Percentiles rank a stretch among this genome's conserved stretches.
Evolutionary conservation across 2,888 invertebrate species (phyloP).

Genomic region (Macaria notata): DNA sequence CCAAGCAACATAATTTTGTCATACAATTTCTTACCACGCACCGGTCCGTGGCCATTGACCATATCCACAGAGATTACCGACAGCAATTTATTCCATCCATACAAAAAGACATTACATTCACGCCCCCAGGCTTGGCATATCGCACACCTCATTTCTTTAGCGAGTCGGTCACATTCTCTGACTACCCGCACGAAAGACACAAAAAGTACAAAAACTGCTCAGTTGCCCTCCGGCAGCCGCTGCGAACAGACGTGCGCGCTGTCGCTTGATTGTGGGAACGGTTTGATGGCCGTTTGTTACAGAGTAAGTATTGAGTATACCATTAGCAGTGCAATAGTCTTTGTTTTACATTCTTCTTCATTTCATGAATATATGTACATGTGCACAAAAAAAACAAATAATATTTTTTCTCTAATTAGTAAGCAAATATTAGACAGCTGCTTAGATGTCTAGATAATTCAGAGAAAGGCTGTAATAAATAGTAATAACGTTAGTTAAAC

Average conservation of each 20-base stretch:
- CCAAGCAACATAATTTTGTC: too few species aligned
- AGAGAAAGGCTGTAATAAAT: too few species aligned
- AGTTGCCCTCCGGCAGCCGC: slow-evolving; percentile 56
- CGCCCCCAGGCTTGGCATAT: slow-evolving; percentile 59
- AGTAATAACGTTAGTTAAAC: too few species aligned
- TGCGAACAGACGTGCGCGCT: slow-evolving; percentile 57
- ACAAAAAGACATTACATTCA: slow-evolving; percentile 41
- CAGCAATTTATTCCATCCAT: slow-evolving; percentile 50
- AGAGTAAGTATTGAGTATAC: slow-evolving; percentile 29
- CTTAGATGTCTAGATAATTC: too few species aligned
- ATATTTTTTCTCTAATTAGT: too few species aligned
- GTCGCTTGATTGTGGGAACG: slow-evolving; percentile 58
- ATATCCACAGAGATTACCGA: slow-evolving; percentile 43
- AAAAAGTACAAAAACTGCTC: slow-evolving; percentile 48
- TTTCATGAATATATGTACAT: too few species aligned
- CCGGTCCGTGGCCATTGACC: slow-evolving; percentile 34
- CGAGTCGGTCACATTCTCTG: slow-evolving; percentile 65
- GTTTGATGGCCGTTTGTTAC: slow-evolving; percentile 51
- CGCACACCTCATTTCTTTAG: slow-evolving; percentile 47
- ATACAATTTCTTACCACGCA: too few species aligned
- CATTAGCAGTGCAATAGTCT: too few species aligned
- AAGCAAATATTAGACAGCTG: too few species aligned
- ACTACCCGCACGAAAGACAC: slow-evolving; percentile 53
- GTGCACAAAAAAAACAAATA: too few species aligned
- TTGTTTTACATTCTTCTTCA: too few species aligned